Base-by-base conservation (phyloP, 2,113 vertebrate species). In the Cyrtonyx montezumae region DNA sequence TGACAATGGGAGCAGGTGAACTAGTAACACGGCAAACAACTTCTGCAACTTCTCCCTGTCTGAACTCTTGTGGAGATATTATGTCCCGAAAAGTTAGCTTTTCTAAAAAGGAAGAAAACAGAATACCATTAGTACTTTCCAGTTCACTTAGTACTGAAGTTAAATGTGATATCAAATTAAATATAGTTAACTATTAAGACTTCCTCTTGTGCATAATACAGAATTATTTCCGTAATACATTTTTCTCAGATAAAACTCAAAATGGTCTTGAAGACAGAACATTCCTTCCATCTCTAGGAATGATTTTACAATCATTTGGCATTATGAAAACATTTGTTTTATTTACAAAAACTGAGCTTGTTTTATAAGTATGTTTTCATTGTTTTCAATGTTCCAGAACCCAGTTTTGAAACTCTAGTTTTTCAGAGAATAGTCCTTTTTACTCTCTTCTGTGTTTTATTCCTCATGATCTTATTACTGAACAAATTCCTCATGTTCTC, bases 11-110 rank as follows among this genome's bases (percentile, higher is more conserved):
- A 28, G 99, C 99, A 1, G 99, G 99, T 1, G 99, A 99, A 77
- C 99, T 99, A 58, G 98, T 99, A 86, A 99, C 99, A 45, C 96
- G 98, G 79, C 99, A 99, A 53, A 99, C 97, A 85, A 99, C 99
- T 96, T 99, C 99, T 2, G 99, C 99, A 77, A 98, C 98, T 77
- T 99, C 99, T 2, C 98, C 99, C 86, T 99, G 98, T 58, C 98
- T 98, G 96, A 99, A 99, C 96, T 99, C 99, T 91, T 99, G 99
- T 20, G 99, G 99, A 21, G 99, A 99, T 13, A 96, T 75, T 77
- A 99, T 97, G 37, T 99, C 98, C 87, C 87, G 98, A 96, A 99
- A 99, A 37, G 99, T 99, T 92, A 99, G 98, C 94, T 98, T 99
- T 98, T 99, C 99, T 99, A 97, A 26, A 79, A 93, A 93, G 89